Evolutionary conservation across 2,888 invertebrate genomes (phyloP), one percentile per base, ranked within the genome.

Genomic region (Agapetus fuscipes): DNA sequence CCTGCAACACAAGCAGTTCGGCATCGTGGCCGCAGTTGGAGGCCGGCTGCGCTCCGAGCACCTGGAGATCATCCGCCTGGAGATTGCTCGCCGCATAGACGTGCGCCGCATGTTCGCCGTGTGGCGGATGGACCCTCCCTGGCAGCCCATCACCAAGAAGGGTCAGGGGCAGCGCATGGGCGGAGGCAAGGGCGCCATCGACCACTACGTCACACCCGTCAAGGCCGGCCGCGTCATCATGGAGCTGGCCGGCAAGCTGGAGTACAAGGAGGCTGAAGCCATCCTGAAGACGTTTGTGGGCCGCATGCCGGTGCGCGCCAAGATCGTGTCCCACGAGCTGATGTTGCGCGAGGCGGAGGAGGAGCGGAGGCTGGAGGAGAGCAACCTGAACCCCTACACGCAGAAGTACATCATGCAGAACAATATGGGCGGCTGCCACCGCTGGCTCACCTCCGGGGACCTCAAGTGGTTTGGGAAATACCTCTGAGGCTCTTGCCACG

Each of bases 141-240:
- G 97, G 97, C 93, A 96, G 54, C 87, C 97, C 0, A 64, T 94
- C 7, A 88, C 90, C 0, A 89, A 83, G 60, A 88, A 88, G 59
- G 86, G 89, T 0, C 83, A 83, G 59, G 96, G 96, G 1, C 81
- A 83, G 49, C 71, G 91, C 52, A 90, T 95, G 88, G 97, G 97
- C 6, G 93, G 94, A 48, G 97, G 97, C 10, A 98, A 98, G 72
- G 93, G 90, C 5, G 70, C 80, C 1, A 94, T 99, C 41, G 84
- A 95, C 57, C 90, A 94, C 61, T 99, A 95, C 59, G 89, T 86
- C 0, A 91, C 94, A 1, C 98, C 98, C 0, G 62, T 99, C 3
- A 91, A 84, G 68, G 74, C 84, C 17, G 90, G 88, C 30, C 74
- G 97, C 52, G 78, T 99, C 14, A 88, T 99, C 43, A 47, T 99